phyloP scores from a whole-genome alignment of 1,140 invertebrate species.

The Adelges cooleyi region DNA sequence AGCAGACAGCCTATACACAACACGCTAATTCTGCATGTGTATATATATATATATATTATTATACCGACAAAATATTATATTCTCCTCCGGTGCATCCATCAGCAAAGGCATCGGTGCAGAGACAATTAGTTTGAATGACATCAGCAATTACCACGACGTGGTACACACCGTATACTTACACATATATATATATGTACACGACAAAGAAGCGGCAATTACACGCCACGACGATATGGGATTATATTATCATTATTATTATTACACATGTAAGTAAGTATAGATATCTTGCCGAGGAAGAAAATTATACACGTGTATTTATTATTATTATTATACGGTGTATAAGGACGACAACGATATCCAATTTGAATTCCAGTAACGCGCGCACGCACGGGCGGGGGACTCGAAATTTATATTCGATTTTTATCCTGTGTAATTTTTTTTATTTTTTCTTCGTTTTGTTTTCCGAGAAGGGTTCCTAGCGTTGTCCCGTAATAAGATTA shows the following conservation, averaged over 20 bases:
- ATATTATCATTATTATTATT: background rate
- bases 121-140: constrained; percentile 28
- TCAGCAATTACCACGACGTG: constrained; percentile 13
- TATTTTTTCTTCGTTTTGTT: background rate
- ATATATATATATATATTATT: too few relatives aligned
- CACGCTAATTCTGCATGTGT: constrained; percentile 9
- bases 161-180: too few relatives aligned
- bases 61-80: background rate
- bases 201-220: constrained; percentile 25
- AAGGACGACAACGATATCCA: background rate
- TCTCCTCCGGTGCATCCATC: background rate
- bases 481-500: constrained; percentile 15
- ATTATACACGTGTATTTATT: constrained; percentile 8
- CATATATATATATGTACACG: too few relatives aligned
- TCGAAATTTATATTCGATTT: constrained; percentile 9
- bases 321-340: background rate
- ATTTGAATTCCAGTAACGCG: constrained; percentile 16
- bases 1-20: too few relatives aligned
- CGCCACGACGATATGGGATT: background rate
- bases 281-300: too few relatives aligned
- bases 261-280: background rate
- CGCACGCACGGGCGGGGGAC: background rate
- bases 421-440: background rate
- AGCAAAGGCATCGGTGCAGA: background rate
- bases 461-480: constrained; percentile 8